A percentile compares a stretch with the other conserved stretches of the same genome.
phyloP scores from a whole-genome alignment of 1,140 invertebrate genomes.

The Cyclina sinensis region DNA sequence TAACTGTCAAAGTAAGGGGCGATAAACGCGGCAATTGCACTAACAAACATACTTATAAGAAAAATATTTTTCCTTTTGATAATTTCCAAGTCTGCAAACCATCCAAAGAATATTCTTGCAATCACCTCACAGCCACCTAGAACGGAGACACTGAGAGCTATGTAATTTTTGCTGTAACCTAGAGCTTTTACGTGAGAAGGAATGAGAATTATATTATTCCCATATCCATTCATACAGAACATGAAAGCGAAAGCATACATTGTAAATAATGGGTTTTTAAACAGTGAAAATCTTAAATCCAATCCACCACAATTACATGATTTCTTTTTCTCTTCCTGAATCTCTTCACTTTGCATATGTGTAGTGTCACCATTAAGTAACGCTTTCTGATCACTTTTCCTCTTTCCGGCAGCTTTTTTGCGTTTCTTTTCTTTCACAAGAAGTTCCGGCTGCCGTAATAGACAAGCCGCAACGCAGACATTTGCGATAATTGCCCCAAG shows the following conservation, averaged over 20 bases:
- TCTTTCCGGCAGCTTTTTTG: not conserved
- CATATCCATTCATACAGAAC: constrained; percentile 65
- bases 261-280: constrained; percentile 64
- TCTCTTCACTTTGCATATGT: not conserved
- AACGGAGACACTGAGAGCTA: constrained; percentile 33
- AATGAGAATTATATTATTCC: constrained; percentile 49
- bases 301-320: constrained; percentile 33
- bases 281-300: constrained; percentile 54
- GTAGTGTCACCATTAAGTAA: constrained; percentile 41
- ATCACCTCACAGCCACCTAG: constrained; percentile 49
- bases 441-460: constrained; percentile 51
- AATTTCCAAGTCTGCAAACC: constrained; percentile 40
- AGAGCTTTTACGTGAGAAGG: constrained; percentile 47
- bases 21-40: constrained; percentile 47
- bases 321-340: not conserved
- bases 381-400: constrained; percentile 38
- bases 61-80: constrained; percentile 54
- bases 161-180: constrained; percentile 36
- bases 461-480: constrained; percentile 55
- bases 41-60: constrained; percentile 58
- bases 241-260: constrained; percentile 56
- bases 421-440: constrained; percentile 18
- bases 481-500: constrained; percentile 30
- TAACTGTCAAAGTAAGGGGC: constrained; percentile 56
- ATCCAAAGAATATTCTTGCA: constrained; percentile 54